Evolutionary conservation across 2,797 vertebrate species (phyloP), one percentile per base, ranked within the genome.

Genomic region (Rhabdophis nuchalis): DNA sequence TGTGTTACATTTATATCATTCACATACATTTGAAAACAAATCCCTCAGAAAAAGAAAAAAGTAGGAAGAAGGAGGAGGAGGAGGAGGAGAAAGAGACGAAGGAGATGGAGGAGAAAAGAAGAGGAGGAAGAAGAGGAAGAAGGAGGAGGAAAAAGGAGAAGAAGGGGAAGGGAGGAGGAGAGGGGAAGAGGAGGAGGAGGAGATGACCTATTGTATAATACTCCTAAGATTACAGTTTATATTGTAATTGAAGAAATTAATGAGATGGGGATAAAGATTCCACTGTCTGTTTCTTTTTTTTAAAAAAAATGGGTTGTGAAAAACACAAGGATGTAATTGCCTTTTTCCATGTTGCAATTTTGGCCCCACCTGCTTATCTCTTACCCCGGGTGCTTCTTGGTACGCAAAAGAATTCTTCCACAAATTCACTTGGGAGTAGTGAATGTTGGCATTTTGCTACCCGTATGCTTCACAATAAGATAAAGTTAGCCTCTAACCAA

Each of bases 181-280:
- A 91, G 5, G 90, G 27, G 3, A 10, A 5, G 23, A 52, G 12
- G 1, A 57, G 4, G 41, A 89, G 91, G 92, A 91, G 0, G 1
- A 58, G 9, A 27, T 60, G 14, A 36, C 89, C 93, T 46, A 7
- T 20, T 52, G 29, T 0, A 92, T 1, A 32, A 50, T 92, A 89
- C 16, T 88, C 57, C 52, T 92, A 54, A 86, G 91, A 93, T 50
- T 52, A 94, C 92, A 96, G 53, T 93, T 36, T 27, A 89, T 60
- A 60, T 10, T 11, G 25, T 94, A 77, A 77, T 11, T 72, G 68
- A 77, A 77, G 72, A 41, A 77, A 77, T 77, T 77, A 77, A 41
- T 77, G 18, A 77, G 72, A 77, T 23, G 1, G 18, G 8, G 20
- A 18, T 77, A 77, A 41, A 23, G 72, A 23, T 77, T 41, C 72